A percentile compares a stretch with the other conserved stretches of the same genome.
These are phyloP conservation scores for Ursus arctos DNA, from an alignment of 2,113 vertebrate genomes.

Conservation along the genomic window DNA sequence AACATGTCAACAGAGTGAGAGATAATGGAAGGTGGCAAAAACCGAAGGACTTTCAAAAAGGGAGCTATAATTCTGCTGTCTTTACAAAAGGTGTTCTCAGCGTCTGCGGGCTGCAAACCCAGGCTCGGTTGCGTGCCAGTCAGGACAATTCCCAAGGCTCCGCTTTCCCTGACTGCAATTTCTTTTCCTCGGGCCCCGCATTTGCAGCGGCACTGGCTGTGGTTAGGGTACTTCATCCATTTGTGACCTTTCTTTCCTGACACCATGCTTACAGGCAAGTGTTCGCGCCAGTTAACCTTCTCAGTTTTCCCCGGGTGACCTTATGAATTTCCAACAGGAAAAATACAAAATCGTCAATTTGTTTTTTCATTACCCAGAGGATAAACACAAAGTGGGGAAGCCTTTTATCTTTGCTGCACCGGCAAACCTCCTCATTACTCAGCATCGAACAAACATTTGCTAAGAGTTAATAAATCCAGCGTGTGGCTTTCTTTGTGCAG, in stretches of 20 bases:
- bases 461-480: conserved; percentile 80
- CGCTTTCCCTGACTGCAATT: conserved; percentile 31
- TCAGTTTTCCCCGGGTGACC: conserved; percentile 36
- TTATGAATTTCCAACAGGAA: conserved; percentile 74
- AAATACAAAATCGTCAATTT: conserved; percentile 72
- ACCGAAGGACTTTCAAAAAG: background rate
- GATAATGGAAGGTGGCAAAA: background rate
- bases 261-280: conserved; percentile 70
- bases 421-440: conserved; percentile 69
- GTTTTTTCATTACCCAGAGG: conserved; percentile 76
- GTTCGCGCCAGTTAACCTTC: conserved; percentile 63
- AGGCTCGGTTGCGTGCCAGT: background rate
- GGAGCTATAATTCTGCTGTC: background rate
- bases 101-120: background rate
- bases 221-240: conserved; percentile 63
- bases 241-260: conserved; percentile 70
- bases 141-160: conserved; percentile 43
- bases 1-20: background rate
- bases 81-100: background rate
- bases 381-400: conserved; percentile 69
- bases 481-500: conserved; percentile 56
- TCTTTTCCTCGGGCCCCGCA: background rate
- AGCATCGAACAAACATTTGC: conserved; percentile 78
- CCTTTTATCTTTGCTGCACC: conserved; percentile 74
- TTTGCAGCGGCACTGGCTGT: background rate